These are phyloP conservation scores for Macaria liturata DNA, from an alignment of 2,888 invertebrate genomes.

Conservation along the genomic window DNA sequence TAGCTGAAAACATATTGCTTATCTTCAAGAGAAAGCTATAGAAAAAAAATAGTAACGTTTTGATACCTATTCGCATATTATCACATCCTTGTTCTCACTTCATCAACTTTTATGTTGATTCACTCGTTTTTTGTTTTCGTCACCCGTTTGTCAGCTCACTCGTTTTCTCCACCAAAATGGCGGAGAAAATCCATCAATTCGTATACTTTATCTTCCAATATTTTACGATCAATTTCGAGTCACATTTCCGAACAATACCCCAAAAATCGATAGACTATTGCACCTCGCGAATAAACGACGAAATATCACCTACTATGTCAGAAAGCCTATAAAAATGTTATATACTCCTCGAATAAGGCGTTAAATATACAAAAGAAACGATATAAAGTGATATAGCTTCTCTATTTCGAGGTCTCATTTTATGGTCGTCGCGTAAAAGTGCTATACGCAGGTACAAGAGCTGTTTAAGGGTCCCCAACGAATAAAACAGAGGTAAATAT, in stretches of 20 bases:
- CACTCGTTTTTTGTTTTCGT: too few relatives aligned
- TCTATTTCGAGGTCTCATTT: slow-evolving; percentile 52
- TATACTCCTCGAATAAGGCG: slow-evolving; percentile 51
- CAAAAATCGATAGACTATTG: slow-evolving; percentile 21
- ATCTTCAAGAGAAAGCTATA: too few relatives aligned
- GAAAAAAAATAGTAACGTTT: too few relatives aligned
- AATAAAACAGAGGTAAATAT: slow-evolving; percentile 67
- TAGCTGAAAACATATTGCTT: too few relatives aligned
- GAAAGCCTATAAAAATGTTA: slow-evolving; percentile 45
- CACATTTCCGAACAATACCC: not conserved
- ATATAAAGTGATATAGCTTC: slow-evolving; percentile 68
- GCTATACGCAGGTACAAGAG: slow-evolving; percentile 64
- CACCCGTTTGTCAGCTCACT: too few relatives aligned
- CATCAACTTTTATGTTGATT: too few relatives aligned
- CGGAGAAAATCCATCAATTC: too few relatives aligned
- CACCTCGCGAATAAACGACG: slow-evolving; percentile 29
- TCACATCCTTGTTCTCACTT: too few relatives aligned
- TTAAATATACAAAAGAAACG: slow-evolving; percentile 79
- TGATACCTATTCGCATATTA: too few relatives aligned
- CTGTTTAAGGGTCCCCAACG: slow-evolving; percentile 52
- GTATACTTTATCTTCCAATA: too few relatives aligned
- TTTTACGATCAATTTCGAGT: too few relatives aligned
- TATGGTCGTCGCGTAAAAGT: slow-evolving; percentile 60
- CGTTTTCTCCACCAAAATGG: too few relatives aligned
- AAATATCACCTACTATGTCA: slow-evolving; percentile 30